Evolutionary conservation across 92 coral and sea anemone genomes (phyloP).

Genomic region (Epizoanthus scotinus): DNA sequence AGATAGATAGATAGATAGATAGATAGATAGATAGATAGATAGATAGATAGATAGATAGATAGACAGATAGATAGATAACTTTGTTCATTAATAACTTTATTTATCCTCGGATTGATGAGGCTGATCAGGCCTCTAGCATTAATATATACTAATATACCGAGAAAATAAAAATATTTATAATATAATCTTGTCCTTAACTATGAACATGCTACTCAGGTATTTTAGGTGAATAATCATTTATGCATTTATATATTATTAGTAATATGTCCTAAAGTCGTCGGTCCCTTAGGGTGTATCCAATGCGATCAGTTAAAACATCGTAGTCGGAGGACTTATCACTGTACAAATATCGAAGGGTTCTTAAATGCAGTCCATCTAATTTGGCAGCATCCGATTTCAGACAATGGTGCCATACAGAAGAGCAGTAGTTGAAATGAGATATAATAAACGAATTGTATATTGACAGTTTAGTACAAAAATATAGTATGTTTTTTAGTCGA

Average conservation of each 20-base stretch:
- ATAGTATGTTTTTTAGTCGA: conserved; percentile 29
- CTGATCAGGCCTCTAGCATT: too few relatives aligned
- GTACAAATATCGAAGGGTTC: conserved; percentile 13
- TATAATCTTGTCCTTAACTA: conserved; percentile 1
- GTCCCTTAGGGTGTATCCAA: conserved; percentile 14
- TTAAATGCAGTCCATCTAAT: conserved; percentile 18
- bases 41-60: too few relatives aligned
- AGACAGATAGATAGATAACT: too few relatives aligned
- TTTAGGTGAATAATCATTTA: conserved; percentile 3
- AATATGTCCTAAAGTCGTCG: not conserved
- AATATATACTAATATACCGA: too few relatives aligned
- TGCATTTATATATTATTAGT: not conserved
- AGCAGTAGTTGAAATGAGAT: conserved; percentile 30
- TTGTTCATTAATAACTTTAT: too few relatives aligned
- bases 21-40: too few relatives aligned
- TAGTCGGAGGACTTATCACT: conserved; percentile 11
- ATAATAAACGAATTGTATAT: conserved; percentile 27
- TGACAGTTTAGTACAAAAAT: conserved; percentile 15
- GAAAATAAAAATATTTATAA: too few relatives aligned
- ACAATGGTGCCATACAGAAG: conserved; percentile 35
- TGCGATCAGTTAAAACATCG: conserved; percentile 8
- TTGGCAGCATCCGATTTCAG: conserved; percentile 21
- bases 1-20: too few relatives aligned
- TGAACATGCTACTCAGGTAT: not conserved
- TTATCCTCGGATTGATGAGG: too few relatives aligned